Conservation (phyloP, 2,113 vertebrate genomes). For the Equus przewalskii region DNA sequence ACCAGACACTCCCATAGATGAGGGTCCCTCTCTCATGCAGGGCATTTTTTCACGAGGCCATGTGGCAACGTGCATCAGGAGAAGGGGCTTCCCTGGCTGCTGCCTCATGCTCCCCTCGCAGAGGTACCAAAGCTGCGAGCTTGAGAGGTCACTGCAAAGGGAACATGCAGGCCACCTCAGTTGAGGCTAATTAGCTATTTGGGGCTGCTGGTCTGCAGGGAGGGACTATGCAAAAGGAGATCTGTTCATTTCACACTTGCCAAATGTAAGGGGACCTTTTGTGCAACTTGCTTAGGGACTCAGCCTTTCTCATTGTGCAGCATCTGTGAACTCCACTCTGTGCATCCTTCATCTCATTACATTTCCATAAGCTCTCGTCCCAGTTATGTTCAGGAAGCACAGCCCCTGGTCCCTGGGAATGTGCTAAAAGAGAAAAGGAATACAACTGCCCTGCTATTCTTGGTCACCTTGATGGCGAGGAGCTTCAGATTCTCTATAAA, state of each 20-base stretch:
- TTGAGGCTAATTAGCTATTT: too few relatives aligned
- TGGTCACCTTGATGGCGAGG: slow-evolving; percentile 54
- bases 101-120: neutral
- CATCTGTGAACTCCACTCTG: neutral
- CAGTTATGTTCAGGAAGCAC: slow-evolving; percentile 21
- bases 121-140: neutral
- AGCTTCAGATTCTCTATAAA: slow-evolving; percentile 51
- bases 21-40: neutral
- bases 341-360: neutral
- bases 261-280: neutral
- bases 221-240: neutral
- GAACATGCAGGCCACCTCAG: neutral
- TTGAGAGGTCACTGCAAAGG: neutral
- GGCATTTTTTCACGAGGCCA: neutral
- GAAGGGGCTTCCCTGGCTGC: neutral
- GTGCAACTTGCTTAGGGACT: fast-evolving
- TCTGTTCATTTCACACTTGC: neutral
- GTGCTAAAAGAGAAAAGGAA: slow-evolving; percentile 57
- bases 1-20: neutral
- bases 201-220: neutral
- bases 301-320: neutral
- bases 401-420: slow-evolving; percentile 19
- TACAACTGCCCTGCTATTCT: slow-evolving; percentile 60
- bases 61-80: fast-evolving
- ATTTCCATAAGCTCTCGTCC: slow-evolving; percentile 26